Percentiles rank a stretch among this genome's conserved stretches.
Conservation (phyloP, 92 coral and sea anemone genomes). For the Heliopora coerulea region DNA sequence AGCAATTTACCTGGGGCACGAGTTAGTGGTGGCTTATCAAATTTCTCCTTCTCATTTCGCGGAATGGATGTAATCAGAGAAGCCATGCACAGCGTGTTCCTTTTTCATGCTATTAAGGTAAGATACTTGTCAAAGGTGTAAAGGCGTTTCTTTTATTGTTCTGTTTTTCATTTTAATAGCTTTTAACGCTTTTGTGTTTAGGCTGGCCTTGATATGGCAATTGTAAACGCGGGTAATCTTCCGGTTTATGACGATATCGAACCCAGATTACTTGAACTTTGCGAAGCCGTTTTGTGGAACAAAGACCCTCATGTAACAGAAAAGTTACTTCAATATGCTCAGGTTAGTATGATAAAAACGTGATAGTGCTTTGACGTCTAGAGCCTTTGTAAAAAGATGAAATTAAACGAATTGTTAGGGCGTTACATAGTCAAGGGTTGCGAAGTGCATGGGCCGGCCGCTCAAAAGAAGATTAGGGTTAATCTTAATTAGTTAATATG, state of each 20-base stretch:
- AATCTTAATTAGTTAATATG: too few relatives aligned
- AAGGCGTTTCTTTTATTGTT: not conserved
- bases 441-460: too few relatives aligned
- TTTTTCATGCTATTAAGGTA: slow-evolving; percentile 92
- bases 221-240: slow-evolving; percentile 91
- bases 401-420: too few relatives aligned
- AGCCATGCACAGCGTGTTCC: slow-evolving; percentile 99
- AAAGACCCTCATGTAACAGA: slow-evolving; percentile 86
- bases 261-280: slow-evolving; percentile 71
- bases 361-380: not conserved
- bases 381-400: too few relatives aligned
- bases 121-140: not conserved
- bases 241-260: slow-evolving; percentile 98
- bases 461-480: too few relatives aligned
- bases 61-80: slow-evolving; percentile 98
- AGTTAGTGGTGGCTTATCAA: slow-evolving; percentile 96
- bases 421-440: too few relatives aligned
- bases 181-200: slow-evolving; percentile 1
- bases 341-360: slow-evolving; percentile 47
- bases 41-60: slow-evolving; percentile 97
- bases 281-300: slow-evolving; percentile 95
- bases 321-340: slow-evolving; percentile 81
- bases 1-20: slow-evolving; percentile 89
- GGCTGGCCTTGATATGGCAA: slow-evolving; percentile 99
- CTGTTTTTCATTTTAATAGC: not conserved